Evolutionary conservation across 1,140 invertebrate genomes (phyloP).

Genomic region (Schlechtendalia chinensis): DNA sequence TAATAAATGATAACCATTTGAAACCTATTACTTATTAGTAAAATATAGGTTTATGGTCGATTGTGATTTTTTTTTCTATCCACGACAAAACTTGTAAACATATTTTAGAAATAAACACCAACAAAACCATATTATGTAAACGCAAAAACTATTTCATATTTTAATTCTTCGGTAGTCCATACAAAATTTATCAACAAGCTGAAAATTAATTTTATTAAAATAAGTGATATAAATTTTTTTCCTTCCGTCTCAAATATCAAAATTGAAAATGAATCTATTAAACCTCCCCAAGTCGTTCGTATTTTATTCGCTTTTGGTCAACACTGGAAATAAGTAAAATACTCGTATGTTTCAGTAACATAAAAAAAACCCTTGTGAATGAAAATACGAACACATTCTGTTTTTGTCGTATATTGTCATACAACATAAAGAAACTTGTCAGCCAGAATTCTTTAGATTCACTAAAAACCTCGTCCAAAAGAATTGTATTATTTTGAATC

Average conservation of each 20-base stretch:
- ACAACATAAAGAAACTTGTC: slow-evolving; percentile 44
- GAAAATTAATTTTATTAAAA: no score
- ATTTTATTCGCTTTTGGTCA: not conserved
- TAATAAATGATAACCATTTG: not conserved
- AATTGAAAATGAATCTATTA: not conserved
- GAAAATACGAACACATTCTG: not conserved
- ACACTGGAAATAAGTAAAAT: not conserved
- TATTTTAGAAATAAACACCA: not conserved
- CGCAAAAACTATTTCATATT: not conserved
- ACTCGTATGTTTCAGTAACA: not conserved
- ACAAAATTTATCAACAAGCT: not conserved
- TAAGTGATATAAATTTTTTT: no score
- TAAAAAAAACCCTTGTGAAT: not conserved
- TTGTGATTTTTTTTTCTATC: not conserved
- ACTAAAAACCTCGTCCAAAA: slow-evolving; percentile 18
- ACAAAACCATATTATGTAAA: not conserved
- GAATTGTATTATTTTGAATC: slow-evolving; percentile 6
- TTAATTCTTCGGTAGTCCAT: not conserved
- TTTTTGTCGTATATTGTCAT: slow-evolving; percentile 6
- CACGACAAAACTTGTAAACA: not conserved
- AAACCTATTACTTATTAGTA: not conserved
- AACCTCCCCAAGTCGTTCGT: not conserved
- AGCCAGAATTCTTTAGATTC: slow-evolving; percentile 18
- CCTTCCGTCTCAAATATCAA: no score
- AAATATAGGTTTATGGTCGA: not conserved